Base-by-base conservation (phyloP, 2,797 vertebrate genomes). In the Urophycis tenuis region DNA sequence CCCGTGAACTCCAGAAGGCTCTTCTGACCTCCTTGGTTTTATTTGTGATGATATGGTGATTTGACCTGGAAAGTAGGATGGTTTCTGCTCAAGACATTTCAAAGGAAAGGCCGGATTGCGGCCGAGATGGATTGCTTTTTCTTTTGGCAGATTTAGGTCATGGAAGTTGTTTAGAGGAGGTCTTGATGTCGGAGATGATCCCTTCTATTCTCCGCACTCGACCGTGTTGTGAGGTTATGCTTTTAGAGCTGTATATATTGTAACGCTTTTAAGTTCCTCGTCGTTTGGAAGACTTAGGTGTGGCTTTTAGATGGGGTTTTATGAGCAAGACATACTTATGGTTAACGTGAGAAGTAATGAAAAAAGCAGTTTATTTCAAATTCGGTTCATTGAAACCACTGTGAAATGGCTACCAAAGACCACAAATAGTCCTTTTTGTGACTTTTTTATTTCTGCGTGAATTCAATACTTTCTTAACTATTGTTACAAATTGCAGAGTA, bases 251-350 rank as follows among this genome's bases (percentile, higher is more conserved):
- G 15, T 70, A 25, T 41, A 78, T 75, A 79, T 72, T 82, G 29
- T 70, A 25, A 34, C 41, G 81, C 83, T 86, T 85, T 78, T 80
- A 86, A 79, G 60, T 75, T 73, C 73, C 36, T 74, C 77, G 32
- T 39, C 33, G 67, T 34, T 35, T 60, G 30, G 17, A 72, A 53
- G 19, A 22, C 75, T 10, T 71, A n/a, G 67, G 22, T 60, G 53
- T 67, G 60, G 60, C n/a, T 67, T 67, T n/a, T 67, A 67, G 60
- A 25, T 64, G 60, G 17, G 22, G 22, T 25, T 11, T 12, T 12
- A 25, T 67, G 25, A 67, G n/a, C 5, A 34, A 39, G 3, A 39
- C 22, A n/a, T 60, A 22, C 22, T 60, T 60, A 67, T 67, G 60
- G 60, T 29, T 25, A 29, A 67, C 25, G 60, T 67, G 25, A 67